Evolutionary conservation across 1,140 invertebrate species (phyloP), one percentile per base, ranked within the genome.

Genomic region (Spodoptera frugiperda): DNA sequence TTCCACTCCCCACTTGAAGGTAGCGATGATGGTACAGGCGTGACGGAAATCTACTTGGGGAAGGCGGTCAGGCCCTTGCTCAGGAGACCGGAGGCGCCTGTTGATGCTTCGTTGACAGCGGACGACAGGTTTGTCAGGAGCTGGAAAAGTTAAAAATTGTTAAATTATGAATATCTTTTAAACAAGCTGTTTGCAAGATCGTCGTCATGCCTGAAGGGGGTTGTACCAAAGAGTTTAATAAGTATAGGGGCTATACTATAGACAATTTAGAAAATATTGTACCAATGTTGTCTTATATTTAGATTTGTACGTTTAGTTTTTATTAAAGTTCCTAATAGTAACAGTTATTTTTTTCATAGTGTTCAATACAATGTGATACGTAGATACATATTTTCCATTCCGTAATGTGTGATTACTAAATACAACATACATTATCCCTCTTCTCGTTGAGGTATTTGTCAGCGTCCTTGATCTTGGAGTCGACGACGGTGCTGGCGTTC

Each of bases 361-460:
- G n/a, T n/a, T n/a, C n/a, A n/a, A n/a, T n/a, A n/a, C n/a, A n/a
- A n/a, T n/a, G n/a, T n/a, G n/a, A n/a, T n/a, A n/a, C n/a, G n/a
- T n/a, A n/a, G n/a, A n/a, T n/a, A n/a, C n/a, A n/a, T n/a, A n/a
- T n/a, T 25, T 25, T 25, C 5, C 2, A 25, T 25, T 25, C 25
- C 5, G 25, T 25, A 25, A 1, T 25, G 0, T 25, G 25, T 25
- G 25, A 25, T 39, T 39, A 39, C 33, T 39, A 39, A 39, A 4
- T n/a, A 30, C 5, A 4, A 71, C 83, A 74, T 86, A 94, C 94
- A 82, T 87, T 77, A 15, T 93, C 93, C 5, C 92, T 86, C 77
- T 94, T 94, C 72, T 92, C 91, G 73, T 82, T 93, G 51, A 94
- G 77, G 79, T 84, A 94, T 65, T 94, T 94, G 63, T 94, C 93